These are phyloP conservation scores for Stenopsyche tienmushanensis DNA, from an alignment of 1,140 invertebrate species.

Conservation along the genomic window DNA sequence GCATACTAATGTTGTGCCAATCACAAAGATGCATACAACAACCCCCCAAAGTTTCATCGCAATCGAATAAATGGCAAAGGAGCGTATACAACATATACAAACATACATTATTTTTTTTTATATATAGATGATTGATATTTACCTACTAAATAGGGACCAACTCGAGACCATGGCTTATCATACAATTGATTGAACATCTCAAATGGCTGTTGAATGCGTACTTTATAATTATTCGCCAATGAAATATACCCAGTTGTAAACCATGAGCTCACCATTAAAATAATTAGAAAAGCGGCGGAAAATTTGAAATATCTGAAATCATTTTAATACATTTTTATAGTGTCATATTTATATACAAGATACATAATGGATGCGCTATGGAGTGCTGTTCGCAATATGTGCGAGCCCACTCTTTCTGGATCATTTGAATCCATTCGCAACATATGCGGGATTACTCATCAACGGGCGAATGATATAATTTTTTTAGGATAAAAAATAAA, in stretches of 20 bases:
- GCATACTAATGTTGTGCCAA: too few species aligned
- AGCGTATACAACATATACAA: too few species aligned
- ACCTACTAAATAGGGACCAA: constrained; percentile 78
- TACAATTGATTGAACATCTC: constrained; percentile 81
- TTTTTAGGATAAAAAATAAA: not conserved
- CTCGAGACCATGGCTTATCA: constrained; percentile 81
- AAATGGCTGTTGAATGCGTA: constrained; percentile 78
- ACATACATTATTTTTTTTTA: constrained; percentile 1
- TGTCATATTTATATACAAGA: not conserved
- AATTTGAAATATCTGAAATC: constrained; percentile 58
- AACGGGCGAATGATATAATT: not conserved
- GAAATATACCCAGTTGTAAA: constrained; percentile 73
- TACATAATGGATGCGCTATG: not conserved
- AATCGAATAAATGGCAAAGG: not conserved
- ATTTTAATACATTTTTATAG: not conserved
- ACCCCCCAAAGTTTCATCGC: not conserved
- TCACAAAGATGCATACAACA: too few species aligned
- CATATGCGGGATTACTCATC: too few species aligned
- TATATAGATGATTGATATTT: constrained; percentile 33
- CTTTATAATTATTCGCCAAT: constrained; percentile 71
- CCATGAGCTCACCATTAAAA: constrained; percentile 72
- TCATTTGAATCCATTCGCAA: too few species aligned
- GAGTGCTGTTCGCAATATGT: not conserved
- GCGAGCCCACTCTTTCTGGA: too few species aligned
- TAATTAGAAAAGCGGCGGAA: constrained; percentile 54